Evolutionary conservation across 2,113 vertebrate species (phyloP), one percentile per base, ranked within the genome.

Genomic region (Hystrix brachyura): DNA sequence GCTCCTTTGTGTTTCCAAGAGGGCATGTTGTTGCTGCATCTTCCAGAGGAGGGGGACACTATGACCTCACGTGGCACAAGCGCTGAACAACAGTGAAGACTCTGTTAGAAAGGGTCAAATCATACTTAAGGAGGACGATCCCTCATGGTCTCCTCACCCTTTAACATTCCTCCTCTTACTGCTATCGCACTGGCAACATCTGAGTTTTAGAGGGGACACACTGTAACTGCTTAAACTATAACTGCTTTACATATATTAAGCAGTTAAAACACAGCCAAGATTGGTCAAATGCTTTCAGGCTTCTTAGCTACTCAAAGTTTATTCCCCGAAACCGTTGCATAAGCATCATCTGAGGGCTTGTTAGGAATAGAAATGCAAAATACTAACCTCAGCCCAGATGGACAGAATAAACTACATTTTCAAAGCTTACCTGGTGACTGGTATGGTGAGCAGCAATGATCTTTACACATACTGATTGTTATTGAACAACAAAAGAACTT

Each of bases 321-420:
- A 7, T 6, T 38, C 29, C 27, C 27, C 29, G 85, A 55, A 72
- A 38, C 25, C 55, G 11, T 57, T 38, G 5, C 3, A 1, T 38
- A 32, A 62, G n/a, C 5, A 18, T 62, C 29, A 60, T 51, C 23
- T 46, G 3, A 38, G 27, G 78, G 21, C 25, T 43, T 53, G 34
- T 82, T 88, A 71, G n/a, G 91, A 93, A 69, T 91, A 59, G 51
- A 93, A 94, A 79, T 93, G 11, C 46, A 81, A 62, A 86, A 88
- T 80, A 38, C 21, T 80, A 9, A 72, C 18, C n/a, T 60, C 18
- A 62, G 9, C 32, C 27, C 64, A 80, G 12, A 84, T 48, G 25
- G 38, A 62, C 25, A 76, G 46, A 60, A 89, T 25, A 17, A 82
- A 59, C 32, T 89, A 19, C 7, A 55, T 86, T 69, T 91, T 46